A percentile compares a stretch with the other conserved stretches of the same genome.
phyloP scores from a whole-genome alignment of 2,797 vertebrate species.

The Lepilemur septentrionalis region DNA sequence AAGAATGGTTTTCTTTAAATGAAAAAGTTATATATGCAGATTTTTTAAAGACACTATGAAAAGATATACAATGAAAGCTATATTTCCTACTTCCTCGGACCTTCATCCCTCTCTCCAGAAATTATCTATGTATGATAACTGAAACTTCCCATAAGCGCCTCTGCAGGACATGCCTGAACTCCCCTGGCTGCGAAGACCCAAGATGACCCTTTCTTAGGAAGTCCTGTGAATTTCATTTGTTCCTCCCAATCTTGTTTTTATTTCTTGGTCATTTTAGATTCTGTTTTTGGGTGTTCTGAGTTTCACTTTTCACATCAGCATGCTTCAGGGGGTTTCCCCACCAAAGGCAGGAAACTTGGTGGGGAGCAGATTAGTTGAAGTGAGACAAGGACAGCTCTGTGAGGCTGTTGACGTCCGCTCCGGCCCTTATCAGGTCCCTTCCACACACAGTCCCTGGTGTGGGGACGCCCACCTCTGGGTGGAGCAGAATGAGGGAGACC shows the following conservation, averaged over 20 bases:
- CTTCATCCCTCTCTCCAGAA: background rate
- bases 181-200: background rate
- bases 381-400: background rate
- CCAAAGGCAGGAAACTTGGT: conserved; percentile 30
- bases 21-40: background rate
- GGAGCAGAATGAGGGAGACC: background rate
- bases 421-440: background rate
- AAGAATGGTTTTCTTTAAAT: background rate
- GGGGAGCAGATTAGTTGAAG: background rate
- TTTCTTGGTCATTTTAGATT: conserved; percentile 19
- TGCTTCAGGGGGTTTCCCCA: background rate
- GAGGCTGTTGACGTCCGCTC: background rate
- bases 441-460: background rate
- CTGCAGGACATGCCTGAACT: background rate
- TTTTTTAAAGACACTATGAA: background rate
- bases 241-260: background rate
- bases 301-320: background rate
- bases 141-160: background rate
- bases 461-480: background rate
- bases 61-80: background rate
- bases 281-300: background rate
- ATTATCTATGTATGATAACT: background rate
- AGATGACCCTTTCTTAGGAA: background rate
- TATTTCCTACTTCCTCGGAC: background rate
- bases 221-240: background rate